Percentiles rank a stretch among this genome's conserved stretches.
These are phyloP conservation scores for Eudiplozoon nipponicum DNA, from an alignment of 2,888 invertebrate species.

Conservation along the genomic window DNA sequence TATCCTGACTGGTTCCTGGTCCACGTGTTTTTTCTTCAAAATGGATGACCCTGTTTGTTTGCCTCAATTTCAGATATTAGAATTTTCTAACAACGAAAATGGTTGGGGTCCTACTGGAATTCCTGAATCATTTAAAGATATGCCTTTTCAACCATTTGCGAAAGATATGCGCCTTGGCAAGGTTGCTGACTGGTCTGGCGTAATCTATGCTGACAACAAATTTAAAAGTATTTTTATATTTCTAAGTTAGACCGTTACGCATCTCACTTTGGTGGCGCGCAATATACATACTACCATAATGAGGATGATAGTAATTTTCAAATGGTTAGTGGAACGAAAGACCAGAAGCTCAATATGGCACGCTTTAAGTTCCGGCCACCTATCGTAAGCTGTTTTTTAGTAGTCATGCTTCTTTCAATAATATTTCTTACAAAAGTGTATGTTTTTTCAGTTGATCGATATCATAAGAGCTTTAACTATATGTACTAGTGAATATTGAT, in stretches of 20 bases:
- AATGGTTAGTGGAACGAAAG: conserved; percentile 54
- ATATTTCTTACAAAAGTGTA: too few relatives aligned
- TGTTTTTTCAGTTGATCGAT: too few relatives aligned
- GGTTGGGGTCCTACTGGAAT: conserved; percentile 90
- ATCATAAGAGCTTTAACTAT: too few relatives aligned
- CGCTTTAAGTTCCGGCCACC: too few relatives aligned
- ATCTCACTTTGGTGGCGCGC: conserved; percentile 37
- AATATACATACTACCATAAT: conserved; percentile 89
- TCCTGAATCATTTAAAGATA: conserved; percentile 65
- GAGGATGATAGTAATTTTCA: conserved; percentile 95
- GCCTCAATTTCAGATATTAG: too few relatives aligned
- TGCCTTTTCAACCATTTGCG: conserved; percentile 94
- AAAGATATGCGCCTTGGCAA: conserved; percentile 90
- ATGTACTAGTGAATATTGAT: too few relatives aligned
- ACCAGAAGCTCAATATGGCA: conserved; percentile 24
- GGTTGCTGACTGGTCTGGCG: conserved; percentile 87
- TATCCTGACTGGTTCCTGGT: too few relatives aligned
- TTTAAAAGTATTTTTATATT: conserved; percentile 33
- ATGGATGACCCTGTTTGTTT: too few relatives aligned
- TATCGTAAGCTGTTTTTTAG: too few relatives aligned
- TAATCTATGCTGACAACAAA: conserved; percentile 60
- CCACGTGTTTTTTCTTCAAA: too few relatives aligned
- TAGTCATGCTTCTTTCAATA: too few relatives aligned
- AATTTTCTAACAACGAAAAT: too few relatives aligned
- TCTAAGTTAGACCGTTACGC: conserved; percentile 23